Conservation (phyloP, 2,797 vertebrate genomes). For the Orientallactaga sibirica region DNA sequence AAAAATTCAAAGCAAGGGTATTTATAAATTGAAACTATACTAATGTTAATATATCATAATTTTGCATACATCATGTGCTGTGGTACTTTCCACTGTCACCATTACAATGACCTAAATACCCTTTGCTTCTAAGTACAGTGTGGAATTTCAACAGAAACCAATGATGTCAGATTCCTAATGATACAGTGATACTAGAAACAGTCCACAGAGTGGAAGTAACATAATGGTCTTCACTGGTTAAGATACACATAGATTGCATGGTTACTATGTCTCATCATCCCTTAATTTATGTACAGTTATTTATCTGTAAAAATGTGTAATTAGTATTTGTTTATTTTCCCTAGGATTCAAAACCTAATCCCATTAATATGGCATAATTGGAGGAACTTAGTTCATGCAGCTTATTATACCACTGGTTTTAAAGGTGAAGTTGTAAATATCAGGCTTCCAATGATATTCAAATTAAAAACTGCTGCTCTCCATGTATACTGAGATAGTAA, state of each 20-base stretch:
- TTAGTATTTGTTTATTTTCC: constrained; percentile 27
- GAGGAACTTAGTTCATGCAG: constrained; percentile 17
- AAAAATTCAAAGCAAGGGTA: constrained; percentile 19
- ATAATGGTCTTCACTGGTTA: constrained; percentile 49
- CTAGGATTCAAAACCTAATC: constrained; percentile 65
- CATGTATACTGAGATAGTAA: constrained; percentile 5
- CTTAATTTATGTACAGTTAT: constrained; percentile 71
- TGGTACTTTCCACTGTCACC: not conserved
- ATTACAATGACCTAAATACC: constrained; percentile 37
- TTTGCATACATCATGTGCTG: not conserved
- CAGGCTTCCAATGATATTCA: constrained; percentile 51
- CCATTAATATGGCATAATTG: not conserved
- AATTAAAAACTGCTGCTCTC: constrained; percentile 46
- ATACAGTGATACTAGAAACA: constrained; percentile 17
- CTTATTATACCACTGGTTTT: constrained; percentile 37
- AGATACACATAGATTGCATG: constrained; percentile 32
- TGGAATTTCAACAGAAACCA: constrained; percentile 62
- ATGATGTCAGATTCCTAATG: constrained; percentile 75
- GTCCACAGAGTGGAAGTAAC: constrained; percentile 46
- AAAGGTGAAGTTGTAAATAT: constrained; percentile 34
- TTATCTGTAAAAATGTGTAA: constrained; percentile 50
- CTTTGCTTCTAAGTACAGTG: not conserved
- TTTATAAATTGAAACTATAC: constrained; percentile 59
- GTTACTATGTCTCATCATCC: constrained; percentile 53
- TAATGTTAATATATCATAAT: constrained; percentile 22